Evolutionary conservation across 2,113 vertebrate species (phyloP), one percentile per base, ranked within the genome.

Genomic region (Gobius niger): DNA sequence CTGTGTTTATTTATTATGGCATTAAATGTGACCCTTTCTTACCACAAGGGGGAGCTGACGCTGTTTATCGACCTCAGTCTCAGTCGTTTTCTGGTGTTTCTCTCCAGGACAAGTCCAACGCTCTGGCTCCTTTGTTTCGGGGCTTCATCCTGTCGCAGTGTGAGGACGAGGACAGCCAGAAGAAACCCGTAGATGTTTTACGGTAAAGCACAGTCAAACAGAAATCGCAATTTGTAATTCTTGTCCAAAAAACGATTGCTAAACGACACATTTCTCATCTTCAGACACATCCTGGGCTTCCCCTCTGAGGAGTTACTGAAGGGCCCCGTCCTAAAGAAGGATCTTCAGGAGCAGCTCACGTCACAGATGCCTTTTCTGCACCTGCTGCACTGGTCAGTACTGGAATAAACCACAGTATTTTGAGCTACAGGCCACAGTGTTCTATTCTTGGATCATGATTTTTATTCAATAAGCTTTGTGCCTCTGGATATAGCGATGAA

Each of bases 321-420:
- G 70, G 88, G 92, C 2, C 90, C 91, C 12, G 73, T 91, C 68
- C 86, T 93, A 80, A 96, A 90, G 82, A 93, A 88, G 56, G 84
- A 94, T 54, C 90, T 95, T 64, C 91, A 93, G 75, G 91, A 94
- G 71, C 92, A 93, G 60, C 75, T 93, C 52, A 83, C 80, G 57
- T 90, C 91, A 72, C 97, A 98, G 91, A 92, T 89, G 66, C 92
- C 96, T 0, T 95, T 94, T 85, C 90, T 99, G 15, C 96, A 96
- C 90, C 94, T 98, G 53, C 88, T 96, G 10, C 95, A 97, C 89
- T 96, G 96, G 97, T 99, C 50, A 16, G 68, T 67, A 10, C 44
- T 24, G 24, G 24, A 24, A 24, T 24, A 24, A 24, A 24, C 24
- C 24, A 24, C 24, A 24, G 3, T 24, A 24, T 24, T 24, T 24